phyloP scores from a whole-genome alignment of 2,888 invertebrate genomes.

The Mermis nigrescens region DNA sequence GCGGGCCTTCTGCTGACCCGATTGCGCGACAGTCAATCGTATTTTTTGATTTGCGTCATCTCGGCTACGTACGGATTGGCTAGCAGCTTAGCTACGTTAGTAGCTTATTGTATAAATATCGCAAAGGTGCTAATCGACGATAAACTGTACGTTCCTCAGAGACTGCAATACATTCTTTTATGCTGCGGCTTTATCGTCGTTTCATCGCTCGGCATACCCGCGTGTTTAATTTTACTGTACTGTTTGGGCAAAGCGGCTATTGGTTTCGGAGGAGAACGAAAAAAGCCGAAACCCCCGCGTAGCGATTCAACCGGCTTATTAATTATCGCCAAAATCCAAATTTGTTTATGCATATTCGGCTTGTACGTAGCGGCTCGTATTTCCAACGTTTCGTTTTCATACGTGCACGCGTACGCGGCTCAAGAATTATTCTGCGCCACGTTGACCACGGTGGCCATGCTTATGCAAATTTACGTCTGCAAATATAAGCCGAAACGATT shows the following conservation, averaged over 20 bases:
- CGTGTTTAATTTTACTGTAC: not conserved
- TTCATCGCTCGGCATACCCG: not conserved
- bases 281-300: not conserved
- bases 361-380: slow-evolving; percentile 6
- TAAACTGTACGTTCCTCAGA: not conserved
- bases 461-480: not conserved
- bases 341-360: not conserved
- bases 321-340: not conserved
- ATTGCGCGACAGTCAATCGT: not conserved
- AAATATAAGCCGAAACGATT: not conserved
- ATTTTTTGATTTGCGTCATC: not conserved
- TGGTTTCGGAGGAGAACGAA: no score
- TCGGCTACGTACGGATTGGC: not conserved
- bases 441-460: not conserved
- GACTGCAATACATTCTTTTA: not conserved
- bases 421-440: slow-evolving; percentile 5
- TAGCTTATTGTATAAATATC: not conserved
- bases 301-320: not conserved
- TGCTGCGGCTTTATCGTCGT: not conserved
- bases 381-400: not conserved
- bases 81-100: not conserved
- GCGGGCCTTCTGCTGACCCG: not conserved
- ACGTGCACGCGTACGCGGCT: slow-evolving; percentile 5
- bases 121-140: not conserved
- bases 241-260: not conserved